Evolutionary conservation across 2,113 vertebrate genomes (phyloP).

Genomic region (Acrocephalus kingi): DNA sequence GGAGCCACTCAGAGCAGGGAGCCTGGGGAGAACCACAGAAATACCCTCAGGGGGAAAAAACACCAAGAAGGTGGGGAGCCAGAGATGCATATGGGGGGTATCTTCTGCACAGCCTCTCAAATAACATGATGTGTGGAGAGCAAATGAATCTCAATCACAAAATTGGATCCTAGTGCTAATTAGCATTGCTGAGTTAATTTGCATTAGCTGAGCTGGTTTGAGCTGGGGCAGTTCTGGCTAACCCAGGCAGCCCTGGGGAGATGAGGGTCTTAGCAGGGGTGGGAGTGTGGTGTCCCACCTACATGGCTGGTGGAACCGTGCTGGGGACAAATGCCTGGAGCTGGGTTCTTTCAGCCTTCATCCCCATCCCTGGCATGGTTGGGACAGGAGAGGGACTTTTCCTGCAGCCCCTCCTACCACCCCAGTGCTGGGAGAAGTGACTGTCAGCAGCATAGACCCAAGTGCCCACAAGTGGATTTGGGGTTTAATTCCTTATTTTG

Average conservation of each 20-base stretch:
- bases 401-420: background rate
- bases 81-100: accelerated
- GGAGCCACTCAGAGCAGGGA: background rate
- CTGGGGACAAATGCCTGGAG: background rate
- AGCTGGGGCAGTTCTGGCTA: background rate
- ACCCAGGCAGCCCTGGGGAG: background rate
- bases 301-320: accelerated
- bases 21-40: background rate
- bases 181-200: background rate
- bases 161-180: slow-evolving; percentile 19
- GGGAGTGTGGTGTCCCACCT: background rate
- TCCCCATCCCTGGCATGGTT: background rate
- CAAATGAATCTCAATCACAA: background rate
- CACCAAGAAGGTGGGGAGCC: background rate
- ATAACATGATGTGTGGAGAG: background rate
- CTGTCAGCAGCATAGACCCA: accelerated
- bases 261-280: background rate
- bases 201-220: background rate
- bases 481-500: background rate
- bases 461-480: accelerated
- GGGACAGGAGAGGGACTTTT: background rate
- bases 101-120: background rate
- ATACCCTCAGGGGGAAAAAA: background rate
- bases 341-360: background rate
- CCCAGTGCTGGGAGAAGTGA: background rate